Evolutionary conservation across 2,888 invertebrate genomes (phyloP), one percentile per base, ranked within the genome.

Genomic region (Cryptocephalus primarius): DNA sequence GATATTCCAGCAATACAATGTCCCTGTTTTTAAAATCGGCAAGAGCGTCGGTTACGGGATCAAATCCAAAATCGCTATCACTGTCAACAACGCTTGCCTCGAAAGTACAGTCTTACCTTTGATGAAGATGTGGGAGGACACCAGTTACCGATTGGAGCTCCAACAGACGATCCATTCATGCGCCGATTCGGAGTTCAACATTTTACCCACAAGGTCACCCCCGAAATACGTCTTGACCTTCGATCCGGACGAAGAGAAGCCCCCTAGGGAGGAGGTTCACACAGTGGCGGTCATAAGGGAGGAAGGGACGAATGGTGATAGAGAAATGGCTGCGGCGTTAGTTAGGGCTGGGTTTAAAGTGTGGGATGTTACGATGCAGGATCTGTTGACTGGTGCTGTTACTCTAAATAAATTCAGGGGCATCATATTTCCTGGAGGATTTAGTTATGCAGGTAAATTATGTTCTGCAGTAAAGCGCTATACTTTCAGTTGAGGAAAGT

Each of bases 351-450:
- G 93, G 56, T 89, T 89, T 58, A 85, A 89, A 60, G 92, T 92
- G 8, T 92, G 88, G 76, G 97, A 99, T 67, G 82, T 96, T 0
- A 90, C 92, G 1, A 93, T 95, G 89, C 86, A 90, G 60, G 95
- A 95, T 73, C 73, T 95, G 47, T 73, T 89, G 39, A 74, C 74
- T 50, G 80, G 80, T 33, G 77, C 76, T 59, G 76, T 88, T 1
- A 81, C 78, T 2, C 71, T 95, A 33, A 85, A 90, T 50, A 72
- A 76, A 14, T 96, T 95, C 73, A 79, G 83, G 55, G 96, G 97
- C 1, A 64, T 97, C 10, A 82, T 93, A 42, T 97, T 97, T 68
- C 96, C 96, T 1, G 97, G 94, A 11, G 99, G 99, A n/a, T 99
- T 99, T 69, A 96, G 95, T 70, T 97, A 95, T 69, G 96, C 94